phyloP scores from a whole-genome alignment of 2,113 vertebrate species.

The Cathartes aura region DNA sequence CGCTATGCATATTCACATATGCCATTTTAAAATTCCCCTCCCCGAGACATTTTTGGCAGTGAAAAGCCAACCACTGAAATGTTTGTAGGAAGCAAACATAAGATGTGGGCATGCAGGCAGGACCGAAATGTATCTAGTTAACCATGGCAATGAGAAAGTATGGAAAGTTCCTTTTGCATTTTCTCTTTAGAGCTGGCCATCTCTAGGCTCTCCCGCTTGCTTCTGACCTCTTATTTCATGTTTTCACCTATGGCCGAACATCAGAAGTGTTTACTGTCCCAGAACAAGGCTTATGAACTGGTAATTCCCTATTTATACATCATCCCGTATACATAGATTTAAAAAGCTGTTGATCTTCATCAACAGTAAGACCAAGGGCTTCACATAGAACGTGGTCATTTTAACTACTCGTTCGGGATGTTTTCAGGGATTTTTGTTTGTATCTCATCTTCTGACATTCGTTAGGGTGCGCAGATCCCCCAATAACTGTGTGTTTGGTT shows the following conservation, averaged over 20 bases:
- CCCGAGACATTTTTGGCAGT: not conserved
- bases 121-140: not conserved
- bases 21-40: not conserved
- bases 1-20: not conserved
- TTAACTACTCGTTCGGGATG: not conserved
- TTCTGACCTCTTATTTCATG: not conserved
- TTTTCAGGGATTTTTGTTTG: not conserved
- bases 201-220: not conserved
- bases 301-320: not conserved
- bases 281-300: not conserved
- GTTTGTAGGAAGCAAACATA: not conserved
- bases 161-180: not conserved
- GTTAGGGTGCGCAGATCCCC: not conserved
- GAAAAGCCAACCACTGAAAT: not conserved
- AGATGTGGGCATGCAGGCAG: not conserved
- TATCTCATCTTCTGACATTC: not conserved
- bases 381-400: accelerated
- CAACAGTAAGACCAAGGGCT: accelerated
- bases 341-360: not conserved
- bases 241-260: not conserved
- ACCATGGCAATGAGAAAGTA: not conserved
- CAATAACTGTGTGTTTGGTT: accelerated
- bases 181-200: not conserved
- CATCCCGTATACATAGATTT: too few relatives aligned
- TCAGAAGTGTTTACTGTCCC: not conserved